phyloP scores from a whole-genome alignment of 2,888 invertebrate species.

The Scaptomyza polygonia region DNA sequence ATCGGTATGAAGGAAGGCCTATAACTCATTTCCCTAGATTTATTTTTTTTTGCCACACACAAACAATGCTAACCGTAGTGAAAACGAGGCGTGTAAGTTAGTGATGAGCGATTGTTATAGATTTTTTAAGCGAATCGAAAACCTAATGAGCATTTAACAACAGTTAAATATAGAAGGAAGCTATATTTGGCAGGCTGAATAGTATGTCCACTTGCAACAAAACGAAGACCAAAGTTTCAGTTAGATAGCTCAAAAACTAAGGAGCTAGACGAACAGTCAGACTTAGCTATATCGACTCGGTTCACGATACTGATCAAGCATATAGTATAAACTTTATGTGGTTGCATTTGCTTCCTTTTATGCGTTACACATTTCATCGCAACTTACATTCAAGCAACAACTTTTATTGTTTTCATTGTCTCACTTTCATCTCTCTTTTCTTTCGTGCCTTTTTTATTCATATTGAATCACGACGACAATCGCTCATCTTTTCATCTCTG shows the following conservation, averaged over 20 bases:
- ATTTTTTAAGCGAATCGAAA: neutral
- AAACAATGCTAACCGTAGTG: neutral
- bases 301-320: no score
- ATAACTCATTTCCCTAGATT: conserved; percentile 13
- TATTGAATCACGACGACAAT: neutral
- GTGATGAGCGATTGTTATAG: conserved; percentile 3
- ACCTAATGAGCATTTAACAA: no score
- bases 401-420: neutral
- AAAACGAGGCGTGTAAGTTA: conserved; percentile 2
- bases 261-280: no score
- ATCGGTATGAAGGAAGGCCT: conserved; percentile 29
- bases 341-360: no score
- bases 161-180: no score
- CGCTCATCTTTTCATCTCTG: conserved; percentile 2
- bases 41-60: neutral
- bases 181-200: no score
- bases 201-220: no score
- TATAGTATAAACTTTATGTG: no score
- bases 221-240: no score
- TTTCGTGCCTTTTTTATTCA: neutral
- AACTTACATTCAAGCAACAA: neutral
- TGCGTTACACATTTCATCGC: no score
- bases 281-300: no score
- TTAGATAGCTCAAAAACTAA: no score
- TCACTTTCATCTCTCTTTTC: neutral